Conservation (phyloP, 2,888 invertebrate species). For the Ormyrus nitidulus region DNA sequence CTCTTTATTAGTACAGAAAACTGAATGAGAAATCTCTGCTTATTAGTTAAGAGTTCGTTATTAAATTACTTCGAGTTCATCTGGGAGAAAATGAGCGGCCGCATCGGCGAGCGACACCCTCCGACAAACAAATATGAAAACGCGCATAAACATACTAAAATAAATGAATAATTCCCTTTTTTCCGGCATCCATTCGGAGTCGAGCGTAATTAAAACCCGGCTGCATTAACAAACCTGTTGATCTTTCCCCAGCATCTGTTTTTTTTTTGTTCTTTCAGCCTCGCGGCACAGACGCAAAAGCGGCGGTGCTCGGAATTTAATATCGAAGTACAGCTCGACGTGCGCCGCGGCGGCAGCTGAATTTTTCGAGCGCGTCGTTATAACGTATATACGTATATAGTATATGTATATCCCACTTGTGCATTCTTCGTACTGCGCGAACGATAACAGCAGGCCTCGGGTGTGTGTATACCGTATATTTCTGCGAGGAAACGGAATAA, state of each 20-base stretch:
- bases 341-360: no score
- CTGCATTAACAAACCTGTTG: background rate
- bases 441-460: background rate
- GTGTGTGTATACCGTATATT: background rate
- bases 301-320: background rate
- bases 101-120: no score
- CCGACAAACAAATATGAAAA: no score
- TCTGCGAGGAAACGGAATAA: background rate
- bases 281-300: background rate
- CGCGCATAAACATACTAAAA: no score
- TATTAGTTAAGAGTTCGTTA: no score
- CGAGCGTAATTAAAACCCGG: background rate
- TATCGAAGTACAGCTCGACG: background rate
- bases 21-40: no score
- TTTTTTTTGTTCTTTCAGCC: background rate
- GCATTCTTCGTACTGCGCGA: background rate
- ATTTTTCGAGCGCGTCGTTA: slow-evolving; percentile 23
- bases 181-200: no score
- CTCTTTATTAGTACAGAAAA: no score
- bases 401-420: background rate
- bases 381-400: background rate
- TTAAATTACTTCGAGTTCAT: no score
- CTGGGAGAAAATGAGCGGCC: no score
- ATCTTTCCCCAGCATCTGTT: background rate
- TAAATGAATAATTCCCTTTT: no score